Evolutionary conservation across 2,888 invertebrate genomes (phyloP), one percentile per base, ranked within the genome.

Genomic region (Homarus gammarus): DNA sequence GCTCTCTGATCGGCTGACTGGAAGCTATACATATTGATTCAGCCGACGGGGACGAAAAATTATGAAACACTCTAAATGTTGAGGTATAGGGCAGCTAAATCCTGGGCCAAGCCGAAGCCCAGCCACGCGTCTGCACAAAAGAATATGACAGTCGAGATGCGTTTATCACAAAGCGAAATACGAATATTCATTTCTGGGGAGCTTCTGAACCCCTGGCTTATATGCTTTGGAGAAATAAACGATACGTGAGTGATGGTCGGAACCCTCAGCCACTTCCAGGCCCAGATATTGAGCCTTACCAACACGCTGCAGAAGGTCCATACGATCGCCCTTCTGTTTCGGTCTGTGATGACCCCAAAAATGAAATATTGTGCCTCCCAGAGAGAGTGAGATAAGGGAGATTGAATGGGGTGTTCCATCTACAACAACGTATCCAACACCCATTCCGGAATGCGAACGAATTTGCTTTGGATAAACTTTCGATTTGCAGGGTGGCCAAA

Each of bases 211-310:
- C 90, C 78, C 81, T 79, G 90, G 90, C 90, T 90, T 90, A 90
- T 90, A 90, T 90, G 90, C 90, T 90, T 90, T 90, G 87, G 86
- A 90, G 90, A 90, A 90, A 87, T 90, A 90, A 90, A 90, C 90
- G 90, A 90, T 87, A 87, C 82, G 82, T 87, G 87, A 86, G 77
- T 87, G 84, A 86, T 90, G 90, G 90, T 86, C 90, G 86, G 72
- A 90, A 78, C 82, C 90, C 87, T 64, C 83, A 31, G 68, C 83
- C 56, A 31, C 68, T 68, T 49, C 61, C 64, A 68, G 40, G 12
- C 40, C 27, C 79, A 18, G 83, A 83, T 85, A 78, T 90, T 83
- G 82, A 87, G 77, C 90, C 84, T 87, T 90, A 85, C 38, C 61
- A 33, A 49, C 33, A 49, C 83, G n/a, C 38, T 56, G 18, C 82